Percentiles rank a stretch among this genome's conserved stretches.
Evolutionary conservation across 2,797 vertebrate species (phyloP).

Genomic region (Hyperoplus immaculatus): DNA sequence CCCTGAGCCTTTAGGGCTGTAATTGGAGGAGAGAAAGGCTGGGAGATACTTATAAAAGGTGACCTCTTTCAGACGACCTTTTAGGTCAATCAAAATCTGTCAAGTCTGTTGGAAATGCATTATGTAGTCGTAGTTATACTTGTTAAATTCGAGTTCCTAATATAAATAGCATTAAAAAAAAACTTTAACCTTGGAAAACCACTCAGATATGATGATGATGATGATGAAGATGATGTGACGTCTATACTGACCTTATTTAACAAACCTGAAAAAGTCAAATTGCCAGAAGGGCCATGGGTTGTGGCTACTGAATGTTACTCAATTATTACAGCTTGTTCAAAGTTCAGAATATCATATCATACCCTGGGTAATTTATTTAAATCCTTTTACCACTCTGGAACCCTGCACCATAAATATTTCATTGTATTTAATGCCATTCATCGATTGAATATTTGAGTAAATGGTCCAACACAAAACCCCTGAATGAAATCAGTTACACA

Average conservation of each 20-base stretch:
- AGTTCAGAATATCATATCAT: conserved; percentile 48
- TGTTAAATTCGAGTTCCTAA: not conserved
- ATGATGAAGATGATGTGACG: not conserved
- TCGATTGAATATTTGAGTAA: conserved; percentile 76
- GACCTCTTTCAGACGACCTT: conserved; percentile 69
- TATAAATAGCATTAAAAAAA: not conserved
- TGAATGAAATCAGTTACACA: conserved; percentile 74
- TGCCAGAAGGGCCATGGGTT: not conserved
- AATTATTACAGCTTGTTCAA: conserved; percentile 45
- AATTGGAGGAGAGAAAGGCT: conserved; percentile 74
- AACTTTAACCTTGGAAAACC: not conserved
- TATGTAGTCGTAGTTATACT: not conserved
- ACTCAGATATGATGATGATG: not conserved
- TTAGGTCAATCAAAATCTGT: conserved; percentile 59
- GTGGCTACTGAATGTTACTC: conserved; percentile 30
- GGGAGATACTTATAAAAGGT: conserved; percentile 68
- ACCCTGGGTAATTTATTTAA: conserved; percentile 74
- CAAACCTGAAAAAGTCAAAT: conserved; percentile 34
- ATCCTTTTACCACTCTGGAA: conserved; percentile 71
- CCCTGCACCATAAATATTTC: conserved; percentile 78
- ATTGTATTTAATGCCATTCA: conserved; percentile 78
- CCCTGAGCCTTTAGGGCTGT: conserved; percentile 77
- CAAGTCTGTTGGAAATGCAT: conserved; percentile 31
- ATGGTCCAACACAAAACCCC: conserved; percentile 64
- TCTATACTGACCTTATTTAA: conserved; percentile 19